Evolutionary conservation across 2,797 vertebrate species (phyloP), one percentile per base, ranked within the genome.

Genomic region (Agapornis canus): DNA sequence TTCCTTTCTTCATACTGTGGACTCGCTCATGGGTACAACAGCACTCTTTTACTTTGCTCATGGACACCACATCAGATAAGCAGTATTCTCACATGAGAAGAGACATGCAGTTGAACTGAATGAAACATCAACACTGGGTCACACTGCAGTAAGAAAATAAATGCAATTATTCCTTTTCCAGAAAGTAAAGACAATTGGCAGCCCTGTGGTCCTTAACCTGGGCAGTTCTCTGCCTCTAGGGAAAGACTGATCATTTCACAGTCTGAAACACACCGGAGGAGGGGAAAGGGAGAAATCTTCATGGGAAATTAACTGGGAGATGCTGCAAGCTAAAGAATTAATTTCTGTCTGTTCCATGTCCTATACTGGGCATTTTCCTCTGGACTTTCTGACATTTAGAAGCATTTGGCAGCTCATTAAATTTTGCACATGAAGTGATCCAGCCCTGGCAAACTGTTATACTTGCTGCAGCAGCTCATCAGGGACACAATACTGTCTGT

Each of bases 281-380:
- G 42, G 83, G 37, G 21, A 84, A 82, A 20, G 69, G 70, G 48
- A 84, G 64, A 90, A 93, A 85, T 61, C 78, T 92, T 85, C 81
- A 79, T 11, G 64, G 93, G 79, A 94, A 96, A 95, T 95, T 90
- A 95, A 94, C 86, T 7, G 56, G 64, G 68, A 90, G 83, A 56
- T 21, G 79, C 77, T 56, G 61, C 25, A 14, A 92, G 72, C 73
- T 76, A 88, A 90, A 63, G 93, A 84, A 71, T 20, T 65, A 32
- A 81, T 81, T 86, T 57, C 68, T 45, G 29, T n/a, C 71, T 45
- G 11, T 39, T 29, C 78, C 56, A 11, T 3, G 32, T 29, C 87
- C 84, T 52, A 45, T 63, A 18, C 7, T 1, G 27, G 25, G n/a
- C 59, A 13, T 61, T 72, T 37, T 79, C 60, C 81, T 57, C 86